A percentile compares a stretch with the other conserved stretches of the same genome.
phyloP scores from a whole-genome alignment of 2,888 invertebrate species.

The Netelia melanura region DNA sequence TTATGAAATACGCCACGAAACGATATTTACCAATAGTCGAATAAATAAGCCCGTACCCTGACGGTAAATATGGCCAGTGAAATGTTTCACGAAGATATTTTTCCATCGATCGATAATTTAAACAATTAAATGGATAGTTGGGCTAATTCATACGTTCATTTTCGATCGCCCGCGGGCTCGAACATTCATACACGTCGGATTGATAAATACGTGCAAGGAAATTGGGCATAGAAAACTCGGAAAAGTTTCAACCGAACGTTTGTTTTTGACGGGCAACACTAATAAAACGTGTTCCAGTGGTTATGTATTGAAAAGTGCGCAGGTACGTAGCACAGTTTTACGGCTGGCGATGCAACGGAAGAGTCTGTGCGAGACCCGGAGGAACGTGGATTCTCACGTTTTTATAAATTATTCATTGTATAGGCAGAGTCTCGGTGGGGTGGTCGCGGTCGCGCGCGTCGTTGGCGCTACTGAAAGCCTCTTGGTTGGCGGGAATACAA shows the following conservation, averaged over 20 bases:
- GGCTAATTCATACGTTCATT: neutral
- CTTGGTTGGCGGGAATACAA: conserved; percentile 48
- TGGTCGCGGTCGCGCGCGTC: conserved; percentile 37
- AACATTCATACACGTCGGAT: neutral
- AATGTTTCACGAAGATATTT: neutral
- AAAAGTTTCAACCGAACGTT: neutral
- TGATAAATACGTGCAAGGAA: neutral
- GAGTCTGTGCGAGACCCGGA: conserved; percentile 1
- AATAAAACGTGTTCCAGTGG: neutral
- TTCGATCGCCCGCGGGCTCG: neutral
- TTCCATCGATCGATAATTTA: neutral
- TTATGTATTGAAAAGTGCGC: neutral
- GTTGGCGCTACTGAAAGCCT: conserved; percentile 58
- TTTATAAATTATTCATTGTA: conserved; percentile 72
- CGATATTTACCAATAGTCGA: neutral
- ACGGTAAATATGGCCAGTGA: neutral
- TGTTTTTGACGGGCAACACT: neutral
- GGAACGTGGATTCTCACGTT: conserved; percentile 64
- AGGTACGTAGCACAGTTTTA: neutral
- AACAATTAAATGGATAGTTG: neutral
- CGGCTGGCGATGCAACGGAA: neutral
- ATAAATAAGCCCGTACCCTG: neutral
- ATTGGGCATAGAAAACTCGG: too few relatives aligned
- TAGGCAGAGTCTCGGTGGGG: conserved; percentile 54
- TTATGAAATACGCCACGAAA: neutral